phyloP scores from a whole-genome alignment of 2,797 vertebrate species.

The Paguma larvata region DNA sequence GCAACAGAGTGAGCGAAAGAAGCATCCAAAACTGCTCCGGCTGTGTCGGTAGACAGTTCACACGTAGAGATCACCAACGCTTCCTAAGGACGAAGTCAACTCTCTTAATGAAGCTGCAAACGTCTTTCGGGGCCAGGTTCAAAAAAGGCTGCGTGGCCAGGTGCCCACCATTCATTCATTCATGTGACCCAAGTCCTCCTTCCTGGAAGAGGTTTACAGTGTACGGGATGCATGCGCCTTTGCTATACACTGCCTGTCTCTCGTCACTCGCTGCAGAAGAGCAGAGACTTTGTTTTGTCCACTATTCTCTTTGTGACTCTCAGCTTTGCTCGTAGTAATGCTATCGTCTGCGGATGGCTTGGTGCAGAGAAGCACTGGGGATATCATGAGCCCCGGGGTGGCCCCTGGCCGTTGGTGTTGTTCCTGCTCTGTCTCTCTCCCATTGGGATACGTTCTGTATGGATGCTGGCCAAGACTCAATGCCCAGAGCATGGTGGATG shows the following conservation, averaged over 20 bases:
- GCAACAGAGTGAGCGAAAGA: neutral
- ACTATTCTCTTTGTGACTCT: neutral
- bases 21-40: too few species aligned
- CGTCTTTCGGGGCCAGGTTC: accelerated
- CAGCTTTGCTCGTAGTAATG: neutral
- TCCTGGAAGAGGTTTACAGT: accelerated
- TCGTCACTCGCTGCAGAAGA: too few species aligned
- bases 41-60: neutral
- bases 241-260: neutral
- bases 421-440: neutral
- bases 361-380: neutral
- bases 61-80: accelerated
- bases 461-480: neutral
- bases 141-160: accelerated
- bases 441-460: accelerated
- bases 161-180: accelerated
- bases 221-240: accelerated
- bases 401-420: neutral
- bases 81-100: neutral
- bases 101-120: neutral
- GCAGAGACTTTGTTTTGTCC: neutral
- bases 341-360: neutral
- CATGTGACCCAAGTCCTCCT: accelerated
- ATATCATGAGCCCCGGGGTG: neutral
- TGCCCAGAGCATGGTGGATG: neutral